phyloP scores from a whole-genome alignment of 2,888 invertebrate genomes.

The Platerodrilus igneus region DNA sequence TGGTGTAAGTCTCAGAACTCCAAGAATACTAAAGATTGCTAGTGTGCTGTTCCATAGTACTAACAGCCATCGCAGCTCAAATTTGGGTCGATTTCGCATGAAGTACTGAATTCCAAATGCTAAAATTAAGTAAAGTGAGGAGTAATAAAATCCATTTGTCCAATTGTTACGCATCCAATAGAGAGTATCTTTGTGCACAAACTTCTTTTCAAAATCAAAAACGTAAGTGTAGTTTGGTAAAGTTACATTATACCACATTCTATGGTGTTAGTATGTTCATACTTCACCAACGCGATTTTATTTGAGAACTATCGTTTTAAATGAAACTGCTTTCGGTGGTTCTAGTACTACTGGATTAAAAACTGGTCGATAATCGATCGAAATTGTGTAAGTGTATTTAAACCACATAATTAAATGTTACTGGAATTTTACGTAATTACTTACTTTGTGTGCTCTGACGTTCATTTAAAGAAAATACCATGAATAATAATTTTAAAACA shows the following conservation, averaged over 20 bases:
- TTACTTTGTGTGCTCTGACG: too few relatives aligned
- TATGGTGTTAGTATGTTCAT: too few relatives aligned
- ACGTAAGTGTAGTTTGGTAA: conserved; percentile 87
- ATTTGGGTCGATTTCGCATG: conserved; percentile 89
- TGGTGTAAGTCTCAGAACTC: conserved; percentile 86
- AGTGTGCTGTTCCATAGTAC: conserved; percentile 89
- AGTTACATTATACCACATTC: conserved; percentile 56
- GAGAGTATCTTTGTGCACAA: conserved; percentile 81
- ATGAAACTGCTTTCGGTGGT: too few relatives aligned
- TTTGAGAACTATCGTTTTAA: too few relatives aligned
- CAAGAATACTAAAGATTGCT: conserved; percentile 93
- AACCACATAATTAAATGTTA: too few relatives aligned
- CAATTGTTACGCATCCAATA: conserved; percentile 97
- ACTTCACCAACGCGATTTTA: too few relatives aligned
- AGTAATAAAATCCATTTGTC: conserved; percentile 87
- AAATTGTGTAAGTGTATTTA: too few relatives aligned
- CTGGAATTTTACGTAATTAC: too few relatives aligned
- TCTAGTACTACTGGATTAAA: too few relatives aligned
- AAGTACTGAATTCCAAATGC: conserved; percentile 91
- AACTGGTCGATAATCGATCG: too few relatives aligned
- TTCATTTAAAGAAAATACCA: too few relatives aligned
- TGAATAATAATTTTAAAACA: too few relatives aligned
- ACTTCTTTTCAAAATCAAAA: conserved; percentile 93
- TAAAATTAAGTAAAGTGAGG: conserved; percentile 83
- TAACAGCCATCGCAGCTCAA: conserved; percentile 80